Base-by-base conservation (phyloP, 2,888 invertebrate genomes). In the Marasmarcha lunaedactyla region DNA sequence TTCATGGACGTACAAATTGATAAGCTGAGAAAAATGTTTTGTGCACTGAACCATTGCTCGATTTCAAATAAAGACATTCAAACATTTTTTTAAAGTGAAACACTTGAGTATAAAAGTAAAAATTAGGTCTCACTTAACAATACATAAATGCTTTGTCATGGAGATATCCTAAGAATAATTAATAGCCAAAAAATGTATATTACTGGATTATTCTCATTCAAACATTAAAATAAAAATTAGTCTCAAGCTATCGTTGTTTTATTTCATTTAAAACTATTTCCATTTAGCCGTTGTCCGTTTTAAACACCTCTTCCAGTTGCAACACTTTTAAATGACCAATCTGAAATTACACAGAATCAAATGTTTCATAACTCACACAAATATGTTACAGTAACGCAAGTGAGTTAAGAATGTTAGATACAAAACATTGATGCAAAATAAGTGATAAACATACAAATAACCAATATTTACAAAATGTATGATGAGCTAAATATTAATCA, bases 311-410 rank as follows among this genome's bases (percentile, higher is more conserved):
- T 69, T 61, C 78, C 79, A 58, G 73, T 73, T 55, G 77, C 63
- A 59, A 79, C 77, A 71, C 68, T 77, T 73, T 81, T 83, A 81
- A 83, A 83, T 65, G 81, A 81, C 79, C 81, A 78, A 83, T 83
- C 81, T 83, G 81, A 71, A 79, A 71, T 58, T 52, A 59, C 55
- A 62, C 48, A 55, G 53, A 54, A 52, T 13, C 30, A 48, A 51
- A 20, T 20, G 20, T 20, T 20, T 20, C 20, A 20, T 5, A 20
- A 5, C 20, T 20, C 20, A 20, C 20, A 20, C 20, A 20, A 20
- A 20, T 5, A 5, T 20, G 20, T 7, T 5, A 20, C 7, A 20
- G 20, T 20, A 20, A 20, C 7, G 20, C 7, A 7, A 20, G 20
- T 3, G 4, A 20, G 20, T 20, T 20, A 20, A 20, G 7, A 20